Percentiles rank a stretch among this genome's conserved stretches.
phyloP scores from a whole-genome alignment of 1,140 invertebrate genomes.

The Myzus persicae region DNA sequence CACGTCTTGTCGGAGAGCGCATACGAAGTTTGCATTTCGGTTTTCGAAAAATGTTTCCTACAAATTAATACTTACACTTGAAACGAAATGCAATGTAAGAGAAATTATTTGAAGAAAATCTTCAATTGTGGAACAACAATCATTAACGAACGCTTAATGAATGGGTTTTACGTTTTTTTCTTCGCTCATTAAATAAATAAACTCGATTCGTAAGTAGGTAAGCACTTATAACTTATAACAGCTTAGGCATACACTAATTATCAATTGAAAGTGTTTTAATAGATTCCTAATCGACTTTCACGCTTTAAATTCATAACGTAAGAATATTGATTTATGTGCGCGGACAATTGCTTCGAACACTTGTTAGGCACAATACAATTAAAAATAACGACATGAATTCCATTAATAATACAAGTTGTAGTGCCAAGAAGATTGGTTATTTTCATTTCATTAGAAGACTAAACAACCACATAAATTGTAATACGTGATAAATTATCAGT shows the following conservation, averaged over 20 bases:
- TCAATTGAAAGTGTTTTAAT: background rate
- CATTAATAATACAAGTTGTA: background rate
- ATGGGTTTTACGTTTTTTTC: background rate
- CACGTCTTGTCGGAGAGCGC: background rate
- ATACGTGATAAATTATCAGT: background rate
- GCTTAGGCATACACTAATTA: background rate
- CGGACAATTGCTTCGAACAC: background rate
- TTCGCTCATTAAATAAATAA: background rate
- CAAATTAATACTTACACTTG: background rate
- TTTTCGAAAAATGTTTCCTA: background rate
- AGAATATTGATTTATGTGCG: constrained; percentile 8
- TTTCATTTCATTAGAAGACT: background rate
- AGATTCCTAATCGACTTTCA: background rate
- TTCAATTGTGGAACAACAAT: background rate
- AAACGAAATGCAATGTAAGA: background rate
- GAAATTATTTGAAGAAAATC: constrained; percentile 1
- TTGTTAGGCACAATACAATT: background rate
- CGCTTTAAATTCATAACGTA: background rate
- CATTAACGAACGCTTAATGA: background rate
- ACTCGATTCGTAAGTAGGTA: background rate
- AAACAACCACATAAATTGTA: background rate
- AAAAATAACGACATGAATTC: background rate
- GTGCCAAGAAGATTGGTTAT: background rate
- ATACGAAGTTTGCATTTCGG: background rate
- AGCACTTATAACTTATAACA: background rate